Conservation (phyloP, 2,113 vertebrate species). For the Stigmatopora nigra region DNA sequence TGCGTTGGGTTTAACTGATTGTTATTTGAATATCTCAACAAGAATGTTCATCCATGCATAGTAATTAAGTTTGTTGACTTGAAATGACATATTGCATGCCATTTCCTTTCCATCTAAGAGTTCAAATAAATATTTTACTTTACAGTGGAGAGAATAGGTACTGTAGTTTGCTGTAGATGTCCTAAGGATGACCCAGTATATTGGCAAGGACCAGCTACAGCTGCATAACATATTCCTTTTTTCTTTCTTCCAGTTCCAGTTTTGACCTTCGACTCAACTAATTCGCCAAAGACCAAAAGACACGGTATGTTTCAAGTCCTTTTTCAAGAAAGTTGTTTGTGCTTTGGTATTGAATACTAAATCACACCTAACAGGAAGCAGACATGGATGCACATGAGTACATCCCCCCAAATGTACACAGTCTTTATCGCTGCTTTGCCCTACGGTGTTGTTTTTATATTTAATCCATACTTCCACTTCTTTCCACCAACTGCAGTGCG, state of each 20-base stretch:
- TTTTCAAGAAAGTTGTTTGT: constrained; percentile 3
- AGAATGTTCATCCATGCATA: background rate
- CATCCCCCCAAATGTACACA: background rate
- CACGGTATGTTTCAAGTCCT: constrained; percentile 31
- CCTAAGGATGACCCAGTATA: constrained; percentile 20
- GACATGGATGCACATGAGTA: background rate
- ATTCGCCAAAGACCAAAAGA: constrained; percentile 25
- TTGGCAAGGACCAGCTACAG: constrained; percentile 23
- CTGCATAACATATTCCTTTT: constrained; percentile 39
- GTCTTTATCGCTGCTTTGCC: constrained; percentile 10
- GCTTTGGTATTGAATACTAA: constrained; percentile 6
- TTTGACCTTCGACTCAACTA: constrained; percentile 21
- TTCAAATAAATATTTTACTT: constrained; percentile 4
- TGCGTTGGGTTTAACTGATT: background rate
- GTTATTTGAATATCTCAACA: background rate
- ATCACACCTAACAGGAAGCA: background rate
- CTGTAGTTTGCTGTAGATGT: constrained; percentile 21
- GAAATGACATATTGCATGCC: background rate
- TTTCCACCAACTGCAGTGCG: constrained; percentile 12
- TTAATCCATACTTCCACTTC: constrained; percentile 4
- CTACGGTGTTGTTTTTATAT: constrained; percentile 19
- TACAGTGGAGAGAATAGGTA: constrained; percentile 10
- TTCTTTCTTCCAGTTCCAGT: constrained; percentile 32
- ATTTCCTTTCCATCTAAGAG: background rate
- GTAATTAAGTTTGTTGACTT: background rate